Percentiles rank a stretch among this genome's conserved stretches.
These are phyloP conservation scores for Phataginus tetradactyla DNA, from an alignment of 2,797 vertebrate genomes.

Conservation along the genomic window DNA sequence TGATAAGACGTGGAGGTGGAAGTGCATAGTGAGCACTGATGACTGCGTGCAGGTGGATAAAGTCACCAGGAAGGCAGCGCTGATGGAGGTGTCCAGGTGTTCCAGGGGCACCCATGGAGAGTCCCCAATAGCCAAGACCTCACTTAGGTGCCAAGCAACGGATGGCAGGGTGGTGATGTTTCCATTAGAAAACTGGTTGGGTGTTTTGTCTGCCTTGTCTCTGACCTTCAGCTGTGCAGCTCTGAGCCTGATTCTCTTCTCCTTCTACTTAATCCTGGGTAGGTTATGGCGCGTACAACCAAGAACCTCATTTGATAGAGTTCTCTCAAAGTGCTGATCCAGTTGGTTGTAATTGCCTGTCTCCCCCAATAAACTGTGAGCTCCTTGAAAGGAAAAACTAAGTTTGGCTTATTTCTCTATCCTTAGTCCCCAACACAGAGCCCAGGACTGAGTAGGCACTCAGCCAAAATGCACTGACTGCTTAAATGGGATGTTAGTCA, in stretches of 20 bases:
- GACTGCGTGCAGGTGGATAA: not conserved
- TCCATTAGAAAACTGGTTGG: not conserved
- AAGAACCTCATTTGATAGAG: not conserved
- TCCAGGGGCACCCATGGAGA: not conserved
- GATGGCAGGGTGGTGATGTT: not conserved
- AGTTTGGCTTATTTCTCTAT: slow-evolving; percentile 8
- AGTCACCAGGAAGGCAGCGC: not conserved
- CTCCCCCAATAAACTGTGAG: not conserved
- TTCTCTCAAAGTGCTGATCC: not conserved
- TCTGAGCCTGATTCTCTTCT: not conserved
- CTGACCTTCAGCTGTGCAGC: not conserved
- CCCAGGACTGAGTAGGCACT: not conserved
- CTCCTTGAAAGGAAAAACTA: not conserved
- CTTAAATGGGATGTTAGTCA: slow-evolving; percentile 36
- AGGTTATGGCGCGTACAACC: not conserved
- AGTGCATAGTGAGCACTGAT: not conserved
- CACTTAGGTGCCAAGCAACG: not conserved
- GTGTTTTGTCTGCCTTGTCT: not conserved
- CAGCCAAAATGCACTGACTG: slow-evolving; percentile 13
- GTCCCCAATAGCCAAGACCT: not conserved
- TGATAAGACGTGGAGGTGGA: not conserved
- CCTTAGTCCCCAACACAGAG: not conserved
- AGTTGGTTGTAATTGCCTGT: not conserved
- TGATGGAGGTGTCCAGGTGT: not conserved
- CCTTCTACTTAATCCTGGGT: not conserved